phyloP scores from a whole-genome alignment of 1,140 invertebrate species.

The Vanessa atalanta region DNA sequence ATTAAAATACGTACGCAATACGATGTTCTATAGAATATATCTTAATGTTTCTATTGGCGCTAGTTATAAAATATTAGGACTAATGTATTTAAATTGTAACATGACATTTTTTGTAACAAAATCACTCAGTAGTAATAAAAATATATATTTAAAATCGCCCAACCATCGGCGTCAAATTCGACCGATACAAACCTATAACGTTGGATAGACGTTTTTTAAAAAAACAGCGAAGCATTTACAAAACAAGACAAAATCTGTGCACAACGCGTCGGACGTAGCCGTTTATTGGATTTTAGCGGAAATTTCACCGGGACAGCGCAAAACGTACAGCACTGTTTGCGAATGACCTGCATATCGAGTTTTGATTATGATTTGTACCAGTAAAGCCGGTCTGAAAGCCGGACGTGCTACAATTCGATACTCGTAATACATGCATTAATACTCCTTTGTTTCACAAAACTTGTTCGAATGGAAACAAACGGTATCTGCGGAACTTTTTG shows the following conservation, averaged over 20 bases:
- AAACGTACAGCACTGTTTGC: constrained; percentile 62
- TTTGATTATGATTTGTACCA: constrained; percentile 71
- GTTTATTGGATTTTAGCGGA: constrained; percentile 76
- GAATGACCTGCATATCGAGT: constrained; percentile 68
- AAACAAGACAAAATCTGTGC: constrained; percentile 45
- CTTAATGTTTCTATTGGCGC: too few species aligned
- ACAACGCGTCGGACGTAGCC: constrained; percentile 42
- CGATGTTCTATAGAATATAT: too few species aligned
- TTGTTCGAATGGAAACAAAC: background rate
- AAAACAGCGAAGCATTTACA: constrained; percentile 44
- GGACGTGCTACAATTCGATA: constrained; percentile 30
- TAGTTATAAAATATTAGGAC: too few species aligned
- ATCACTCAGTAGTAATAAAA: background rate
- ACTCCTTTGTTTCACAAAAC: background rate
- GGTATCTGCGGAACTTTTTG: background rate
- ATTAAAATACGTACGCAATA: too few species aligned
- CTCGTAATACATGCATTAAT: constrained; percentile 24
- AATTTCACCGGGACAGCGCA: constrained; percentile 61
- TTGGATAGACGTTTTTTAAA: constrained; percentile 33
- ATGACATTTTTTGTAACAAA: too few species aligned
- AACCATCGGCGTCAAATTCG: constrained; percentile 28
- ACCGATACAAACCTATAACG: constrained; percentile 25
- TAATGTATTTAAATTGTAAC: too few species aligned
- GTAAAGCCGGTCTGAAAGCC: constrained; percentile 38
- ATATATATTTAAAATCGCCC: background rate